Percentiles rank a stretch among this genome's conserved stretches.
phyloP scores from a whole-genome alignment of 1,140 invertebrate genomes.

The Neelides sp. region DNA sequence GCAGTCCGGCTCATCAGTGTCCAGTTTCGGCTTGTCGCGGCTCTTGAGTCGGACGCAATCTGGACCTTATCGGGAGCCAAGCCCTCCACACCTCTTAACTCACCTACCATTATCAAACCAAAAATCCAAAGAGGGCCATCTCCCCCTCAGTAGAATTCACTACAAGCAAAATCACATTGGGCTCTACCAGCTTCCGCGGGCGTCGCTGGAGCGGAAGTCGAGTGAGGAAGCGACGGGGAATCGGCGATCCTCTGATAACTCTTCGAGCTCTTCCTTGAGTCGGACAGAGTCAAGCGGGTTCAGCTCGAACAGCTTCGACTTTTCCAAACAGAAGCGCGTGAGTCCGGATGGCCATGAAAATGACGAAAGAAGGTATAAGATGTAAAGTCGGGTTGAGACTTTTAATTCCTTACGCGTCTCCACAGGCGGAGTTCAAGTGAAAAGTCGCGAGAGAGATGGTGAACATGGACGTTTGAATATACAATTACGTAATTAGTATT shows the following conservation, averaged over 20 bases:
- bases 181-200: constrained; percentile 17
- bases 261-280: constrained; percentile 4
- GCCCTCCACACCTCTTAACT: background rate
- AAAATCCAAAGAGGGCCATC: constrained; percentile 13
- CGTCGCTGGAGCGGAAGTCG: constrained; percentile 17
- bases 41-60: constrained; percentile 20
- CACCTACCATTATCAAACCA: background rate
- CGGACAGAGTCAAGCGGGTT: constrained; percentile 10
- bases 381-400: background rate
- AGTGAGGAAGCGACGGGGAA: constrained; percentile 12
- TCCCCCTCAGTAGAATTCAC: constrained; percentile 16
- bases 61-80: background rate
- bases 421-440: no score
- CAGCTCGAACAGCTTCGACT: constrained; percentile 14
- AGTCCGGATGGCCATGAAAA: constrained; percentile 22
- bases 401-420: background rate
- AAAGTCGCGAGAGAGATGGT: no score
- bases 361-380: constrained; percentile 9
- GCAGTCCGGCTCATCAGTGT: constrained; percentile 17
- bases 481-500: no score
- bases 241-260: constrained; percentile 16
- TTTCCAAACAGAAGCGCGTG: constrained; percentile 8
- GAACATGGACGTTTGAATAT: no score
- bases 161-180: constrained; percentile 14
- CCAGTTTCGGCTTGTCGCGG: constrained; percentile 23